A percentile compares a stretch with the other conserved stretches of the same genome.
phyloP scores from a whole-genome alignment of 2,888 invertebrate species.

The Strigamia crassipes region DNA sequence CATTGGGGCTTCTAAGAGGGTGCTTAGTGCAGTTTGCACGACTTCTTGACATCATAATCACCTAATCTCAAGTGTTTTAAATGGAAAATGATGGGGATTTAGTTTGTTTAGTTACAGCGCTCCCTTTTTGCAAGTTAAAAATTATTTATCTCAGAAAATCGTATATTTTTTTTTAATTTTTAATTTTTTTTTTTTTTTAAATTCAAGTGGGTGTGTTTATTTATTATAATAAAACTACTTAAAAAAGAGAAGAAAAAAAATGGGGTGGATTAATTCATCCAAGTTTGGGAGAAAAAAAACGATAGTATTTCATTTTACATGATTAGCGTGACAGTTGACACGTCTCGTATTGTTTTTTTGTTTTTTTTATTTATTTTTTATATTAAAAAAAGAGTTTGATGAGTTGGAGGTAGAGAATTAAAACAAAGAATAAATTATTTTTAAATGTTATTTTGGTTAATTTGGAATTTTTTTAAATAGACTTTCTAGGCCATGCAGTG shows the following conservation, averaged over 20 bases:
- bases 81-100: slow-evolving; percentile 3
- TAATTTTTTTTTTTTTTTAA: not conserved
- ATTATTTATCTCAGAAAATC: not conserved
- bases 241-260: not conserved
- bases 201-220: slow-evolving; percentile 11
- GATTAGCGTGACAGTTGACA: not conserved
- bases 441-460: not conserved
- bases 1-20: not conserved
- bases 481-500: not conserved
- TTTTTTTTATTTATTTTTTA: no score
- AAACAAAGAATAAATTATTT: not conserved
- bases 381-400: no score
- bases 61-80: slow-evolving; percentile 22
- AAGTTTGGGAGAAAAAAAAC: not conserved
- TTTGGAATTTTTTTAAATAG: not conserved
- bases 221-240: slow-evolving; percentile 39
- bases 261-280: slow-evolving; percentile 17
- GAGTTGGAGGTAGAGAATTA: not conserved
- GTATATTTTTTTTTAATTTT: not conserved
- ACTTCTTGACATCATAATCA: slow-evolving; percentile 2
- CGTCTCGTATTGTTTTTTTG: no score
- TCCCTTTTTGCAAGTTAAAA: not conserved
- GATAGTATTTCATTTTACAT: slow-evolving; percentile 4
- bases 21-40: slow-evolving; percentile 15
- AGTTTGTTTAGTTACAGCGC: not conserved